Conservation (phyloP, 2,888 invertebrate genomes). For the Phragmatobia fuliginosa region DNA sequence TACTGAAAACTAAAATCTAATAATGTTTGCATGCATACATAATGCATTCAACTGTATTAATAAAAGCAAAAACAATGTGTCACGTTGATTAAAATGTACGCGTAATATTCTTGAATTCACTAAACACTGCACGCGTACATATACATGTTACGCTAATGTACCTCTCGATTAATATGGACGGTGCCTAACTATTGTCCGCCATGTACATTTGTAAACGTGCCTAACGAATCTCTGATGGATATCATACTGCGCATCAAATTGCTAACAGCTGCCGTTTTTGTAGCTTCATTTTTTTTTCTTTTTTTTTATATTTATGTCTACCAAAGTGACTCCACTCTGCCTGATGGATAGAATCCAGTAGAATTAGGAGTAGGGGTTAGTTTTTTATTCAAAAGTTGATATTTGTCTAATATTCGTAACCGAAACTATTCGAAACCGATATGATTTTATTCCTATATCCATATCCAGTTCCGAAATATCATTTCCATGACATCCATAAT, state of each 20-base stretch:
- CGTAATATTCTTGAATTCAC: constrained; percentile 34
- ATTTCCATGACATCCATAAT: too few relatives aligned
- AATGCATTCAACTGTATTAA: not conserved
- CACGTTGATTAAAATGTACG: constrained; percentile 16
- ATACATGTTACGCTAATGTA: constrained; percentile 32
- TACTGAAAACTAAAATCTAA: too few relatives aligned
- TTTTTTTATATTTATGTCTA: too few relatives aligned
- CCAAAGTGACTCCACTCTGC: too few relatives aligned
- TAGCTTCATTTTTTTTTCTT: too few relatives aligned
- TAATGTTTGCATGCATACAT: not conserved
- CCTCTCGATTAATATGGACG: constrained; percentile 30
- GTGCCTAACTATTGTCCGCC: constrained; percentile 24
- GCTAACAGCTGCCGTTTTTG: not conserved
- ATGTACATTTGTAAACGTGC: constrained; percentile 30
- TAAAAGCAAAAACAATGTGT: constrained; percentile 2
- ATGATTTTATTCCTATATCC: too few relatives aligned
- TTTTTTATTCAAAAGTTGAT: too few relatives aligned
- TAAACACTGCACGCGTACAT: constrained; percentile 30
- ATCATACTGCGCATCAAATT: not conserved
- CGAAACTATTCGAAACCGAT: too few relatives aligned
- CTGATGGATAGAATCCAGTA: too few relatives aligned
- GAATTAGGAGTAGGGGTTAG: too few relatives aligned
- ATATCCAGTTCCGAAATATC: too few relatives aligned
- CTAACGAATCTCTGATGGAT: not conserved
- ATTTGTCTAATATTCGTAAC: too few relatives aligned